Evolutionary conservation across 2,113 vertebrate species (phyloP).

Genomic region (Ochotona princeps): DNA sequence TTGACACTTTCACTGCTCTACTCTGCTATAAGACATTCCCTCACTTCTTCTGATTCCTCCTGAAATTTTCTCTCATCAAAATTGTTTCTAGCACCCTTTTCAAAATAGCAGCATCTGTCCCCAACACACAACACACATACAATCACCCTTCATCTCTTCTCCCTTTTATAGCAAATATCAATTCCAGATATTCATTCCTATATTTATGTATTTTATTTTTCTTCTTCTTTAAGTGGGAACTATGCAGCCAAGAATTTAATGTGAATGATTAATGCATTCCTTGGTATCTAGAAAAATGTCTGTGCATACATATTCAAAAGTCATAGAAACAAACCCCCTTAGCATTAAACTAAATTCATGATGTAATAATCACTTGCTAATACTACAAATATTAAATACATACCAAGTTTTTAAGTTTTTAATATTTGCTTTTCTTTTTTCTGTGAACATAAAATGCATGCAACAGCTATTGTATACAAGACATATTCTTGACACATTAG

Average conservation of each 20-base stretch:
- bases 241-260: neutral
- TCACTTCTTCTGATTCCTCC: neutral
- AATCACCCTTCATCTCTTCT: neutral
- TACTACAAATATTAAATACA: neutral
- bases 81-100: neutral
- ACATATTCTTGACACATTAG: neutral
- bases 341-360: neutral
- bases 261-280: neutral
- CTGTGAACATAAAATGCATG: neutral
- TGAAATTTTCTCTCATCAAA: neutral
- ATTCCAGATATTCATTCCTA: neutral
- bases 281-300: neutral
- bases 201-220: neutral
- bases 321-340: neutral
- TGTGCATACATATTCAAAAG: conserved; percentile 39
- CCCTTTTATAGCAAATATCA: neutral
- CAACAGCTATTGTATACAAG: neutral
- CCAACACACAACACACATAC: neutral
- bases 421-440: neutral
- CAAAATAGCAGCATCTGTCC: neutral
- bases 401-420: neutral
- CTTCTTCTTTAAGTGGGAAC: neutral
- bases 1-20: neutral
- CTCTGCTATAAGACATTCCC: neutral
- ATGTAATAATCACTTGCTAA: neutral